A percentile compares a stretch with the other conserved stretches of the same genome.
These are phyloP conservation scores for Agrenia bidenticulata DNA, from an alignment of 2,888 invertebrate species.

Conservation along the genomic window DNA sequence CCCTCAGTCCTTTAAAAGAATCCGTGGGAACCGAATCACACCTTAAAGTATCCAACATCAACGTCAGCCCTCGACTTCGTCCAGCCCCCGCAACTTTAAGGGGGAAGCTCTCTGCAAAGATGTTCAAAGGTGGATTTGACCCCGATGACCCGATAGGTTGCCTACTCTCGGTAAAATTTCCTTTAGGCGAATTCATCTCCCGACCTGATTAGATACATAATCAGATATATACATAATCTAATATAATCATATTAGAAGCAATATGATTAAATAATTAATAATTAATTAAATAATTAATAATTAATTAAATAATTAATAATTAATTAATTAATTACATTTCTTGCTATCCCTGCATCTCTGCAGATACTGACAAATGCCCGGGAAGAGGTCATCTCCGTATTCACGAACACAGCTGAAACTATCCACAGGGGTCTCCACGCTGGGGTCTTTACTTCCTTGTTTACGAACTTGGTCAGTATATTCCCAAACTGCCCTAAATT, in stretches of 20 bases:
- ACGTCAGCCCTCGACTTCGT: slow-evolving; percentile 46
- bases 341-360: slow-evolving; percentile 40
- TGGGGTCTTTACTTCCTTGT: background rate
- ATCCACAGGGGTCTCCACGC: slow-evolving; percentile 20
- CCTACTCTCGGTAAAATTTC: background rate
- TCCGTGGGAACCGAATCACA: slow-evolving; percentile 50
- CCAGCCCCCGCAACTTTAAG: slow-evolving; percentile 50
- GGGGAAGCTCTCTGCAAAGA: slow-evolving; percentile 46
- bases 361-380: slow-evolving; percentile 46
- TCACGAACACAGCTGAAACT: slow-evolving; percentile 42
- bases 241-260: too few species aligned
- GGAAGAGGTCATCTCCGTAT: slow-evolving; percentile 49
- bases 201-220: too few species aligned
- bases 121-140: slow-evolving; percentile 21
- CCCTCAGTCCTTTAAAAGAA: slow-evolving; percentile 48
- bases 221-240: too few species aligned
- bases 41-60: slow-evolving; percentile 49
- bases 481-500: slow-evolving; percentile 49
- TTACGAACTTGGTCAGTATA: slow-evolving; percentile 43
- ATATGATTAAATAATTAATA: too few species aligned
- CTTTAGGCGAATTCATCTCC: slow-evolving; percentile 13
- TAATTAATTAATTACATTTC: too few species aligned
- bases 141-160: slow-evolving; percentile 4
- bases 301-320: too few species aligned
- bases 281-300: too few species aligned